Evolutionary conservation across 1,140 invertebrate genomes (phyloP).

Genomic region (Leptoteleia sp.): DNA sequence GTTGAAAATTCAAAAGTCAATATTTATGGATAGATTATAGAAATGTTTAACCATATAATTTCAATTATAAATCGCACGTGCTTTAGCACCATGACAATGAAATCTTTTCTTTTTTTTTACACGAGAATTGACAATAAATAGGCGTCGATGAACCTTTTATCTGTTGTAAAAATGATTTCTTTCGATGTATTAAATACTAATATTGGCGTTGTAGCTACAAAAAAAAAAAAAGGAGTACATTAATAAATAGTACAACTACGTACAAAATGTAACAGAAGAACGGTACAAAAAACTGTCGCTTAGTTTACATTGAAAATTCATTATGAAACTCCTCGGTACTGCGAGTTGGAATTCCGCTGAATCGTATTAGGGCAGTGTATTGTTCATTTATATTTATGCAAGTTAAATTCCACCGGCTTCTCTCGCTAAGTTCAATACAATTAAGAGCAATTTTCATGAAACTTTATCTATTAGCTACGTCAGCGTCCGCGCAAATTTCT

Average conservation of each 20-base stretch:
- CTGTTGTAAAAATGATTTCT: too few species aligned
- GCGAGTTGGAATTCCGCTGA: constrained; percentile 4
- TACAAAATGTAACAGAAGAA: too few species aligned
- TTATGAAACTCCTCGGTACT: not conserved
- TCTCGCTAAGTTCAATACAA: constrained; percentile 12
- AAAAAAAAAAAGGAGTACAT: not conserved
- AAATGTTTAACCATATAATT: too few species aligned
- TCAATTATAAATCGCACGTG: too few species aligned
- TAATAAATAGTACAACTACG: constrained; percentile 15
- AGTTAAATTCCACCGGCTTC: constrained; percentile 11
- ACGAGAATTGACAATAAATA: too few species aligned
- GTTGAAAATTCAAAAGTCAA: too few species aligned
- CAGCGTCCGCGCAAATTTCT: constrained; percentile 18
- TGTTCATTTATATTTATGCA: constrained; percentile 16
- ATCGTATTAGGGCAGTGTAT: constrained; percentile 28
- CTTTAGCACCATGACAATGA: too few species aligned
- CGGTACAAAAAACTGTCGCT: too few species aligned
- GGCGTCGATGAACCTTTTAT: too few species aligned
- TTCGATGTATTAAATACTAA: constrained; percentile 29
- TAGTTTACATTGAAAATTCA: not conserved
- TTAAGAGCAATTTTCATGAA: constrained; percentile 22
- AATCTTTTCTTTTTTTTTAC: too few species aligned
- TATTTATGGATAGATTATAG: too few species aligned
- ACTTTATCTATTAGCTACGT: constrained; percentile 26
- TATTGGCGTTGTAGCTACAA: constrained; percentile 2